Evolutionary conservation across 2,113 vertebrate genomes (phyloP).

Genomic region (Coregonus clupeaformis): DNA sequence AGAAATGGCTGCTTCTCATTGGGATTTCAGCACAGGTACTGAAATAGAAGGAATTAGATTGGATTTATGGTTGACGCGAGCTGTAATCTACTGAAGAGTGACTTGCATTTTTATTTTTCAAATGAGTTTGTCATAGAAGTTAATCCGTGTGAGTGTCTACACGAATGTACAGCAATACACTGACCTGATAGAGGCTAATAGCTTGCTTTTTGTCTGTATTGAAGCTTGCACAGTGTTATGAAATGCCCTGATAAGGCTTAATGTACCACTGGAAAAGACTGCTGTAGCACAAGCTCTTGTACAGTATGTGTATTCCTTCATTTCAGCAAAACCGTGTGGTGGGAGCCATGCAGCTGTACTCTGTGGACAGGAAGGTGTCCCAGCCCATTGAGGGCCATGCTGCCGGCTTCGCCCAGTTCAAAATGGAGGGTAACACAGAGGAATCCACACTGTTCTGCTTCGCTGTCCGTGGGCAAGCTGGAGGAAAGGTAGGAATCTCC

Average conservation of each 20-base stretch:
- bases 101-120: no score
- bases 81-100: no score
- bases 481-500: constrained; percentile 87
- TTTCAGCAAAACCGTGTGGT: constrained; percentile 97
- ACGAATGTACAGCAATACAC: no score
- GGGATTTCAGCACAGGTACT: constrained; percentile 96
- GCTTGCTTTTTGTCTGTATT: no score
- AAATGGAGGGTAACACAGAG: constrained; percentile 98
- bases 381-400: constrained; percentile 98
- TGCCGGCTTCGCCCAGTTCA: constrained; percentile 97
- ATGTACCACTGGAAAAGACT: no score
- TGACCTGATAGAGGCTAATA: no score
- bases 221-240: no score
- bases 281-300: no score
- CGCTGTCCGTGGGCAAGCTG: constrained; percentile 95
- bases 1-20: constrained; percentile 96
- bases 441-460: constrained; percentile 99
- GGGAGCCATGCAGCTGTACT: constrained; percentile 98
- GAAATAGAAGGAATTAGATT: neutral
- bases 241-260: no score
- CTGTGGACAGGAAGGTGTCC: constrained; percentile 97
- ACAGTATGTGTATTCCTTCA: neutral
- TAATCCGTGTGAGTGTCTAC: no score
- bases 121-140: no score
- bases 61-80: neutral